These are phyloP conservation scores for Xiphophorus birchmanni DNA, from an alignment of 2,797 vertebrate genomes.

Conservation along the genomic window DNA sequence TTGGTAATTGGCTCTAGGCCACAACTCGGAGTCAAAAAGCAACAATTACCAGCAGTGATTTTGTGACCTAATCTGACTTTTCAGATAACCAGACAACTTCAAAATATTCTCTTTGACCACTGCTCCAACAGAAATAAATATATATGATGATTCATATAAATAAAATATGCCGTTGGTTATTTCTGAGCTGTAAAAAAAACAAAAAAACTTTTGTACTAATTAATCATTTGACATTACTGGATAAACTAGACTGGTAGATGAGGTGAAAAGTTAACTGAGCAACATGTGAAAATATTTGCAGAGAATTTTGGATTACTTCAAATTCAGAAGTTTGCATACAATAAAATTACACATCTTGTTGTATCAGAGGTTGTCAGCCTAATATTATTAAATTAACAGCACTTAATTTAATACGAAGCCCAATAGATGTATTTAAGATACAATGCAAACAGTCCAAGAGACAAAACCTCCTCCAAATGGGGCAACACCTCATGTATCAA, in stretches of 20 bases:
- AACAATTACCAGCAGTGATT: conserved; percentile 46
- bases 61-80: conserved; percentile 41
- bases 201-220: background rate
- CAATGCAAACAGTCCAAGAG: background rate
- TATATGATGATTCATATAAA: background rate
- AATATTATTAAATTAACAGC: background rate
- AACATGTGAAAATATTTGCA: background rate
- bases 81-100: conserved; percentile 5
- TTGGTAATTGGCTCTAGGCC: conserved; percentile 55
- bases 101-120: background rate
- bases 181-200: conserved; percentile 7
- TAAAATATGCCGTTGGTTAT: background rate
- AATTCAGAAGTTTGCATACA: background rate
- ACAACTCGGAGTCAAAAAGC: conserved; percentile 35
- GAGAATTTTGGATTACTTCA: background rate
- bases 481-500: background rate
- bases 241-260: background rate
- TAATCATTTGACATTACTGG: background rate
- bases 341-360: too few species aligned
- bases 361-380: background rate
- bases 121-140: conserved; percentile 4
- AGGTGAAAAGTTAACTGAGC: too few species aligned
- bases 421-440: background rate
- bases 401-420: background rate
- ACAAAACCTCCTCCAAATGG: background rate